These are phyloP conservation scores for Murina feae DNA, from an alignment of 2,113 vertebrate genomes.

Conservation along the genomic window DNA sequence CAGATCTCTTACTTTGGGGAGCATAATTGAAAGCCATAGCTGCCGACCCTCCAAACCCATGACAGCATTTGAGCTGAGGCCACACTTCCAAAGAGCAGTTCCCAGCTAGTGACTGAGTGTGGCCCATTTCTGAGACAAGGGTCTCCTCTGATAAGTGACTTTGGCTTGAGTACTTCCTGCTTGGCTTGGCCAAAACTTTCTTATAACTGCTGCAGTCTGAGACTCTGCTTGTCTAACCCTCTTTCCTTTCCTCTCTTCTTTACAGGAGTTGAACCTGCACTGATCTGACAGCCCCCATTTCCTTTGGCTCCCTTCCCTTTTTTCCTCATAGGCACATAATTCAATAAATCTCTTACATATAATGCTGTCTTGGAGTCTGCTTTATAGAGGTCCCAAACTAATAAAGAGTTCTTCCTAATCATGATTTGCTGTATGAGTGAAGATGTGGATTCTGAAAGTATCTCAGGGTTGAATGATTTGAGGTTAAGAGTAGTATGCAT, in stretches of 20 bases:
- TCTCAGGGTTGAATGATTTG: background rate
- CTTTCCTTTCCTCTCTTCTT: background rate
- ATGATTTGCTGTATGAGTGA: background rate
- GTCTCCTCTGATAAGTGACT: background rate
- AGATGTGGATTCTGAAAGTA: background rate
- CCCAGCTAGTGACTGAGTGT: background rate
- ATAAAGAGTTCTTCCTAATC: background rate
- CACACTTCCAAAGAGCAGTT: background rate
- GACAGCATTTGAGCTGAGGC: background rate
- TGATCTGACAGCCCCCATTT: background rate
- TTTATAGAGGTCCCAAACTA: background rate
- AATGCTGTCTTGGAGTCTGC: background rate
- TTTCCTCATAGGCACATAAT: background rate
- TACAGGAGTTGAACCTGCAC: background rate
- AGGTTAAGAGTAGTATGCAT: background rate
- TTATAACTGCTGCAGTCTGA: background rate
- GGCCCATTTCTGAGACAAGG: background rate
- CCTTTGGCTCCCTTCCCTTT: background rate
- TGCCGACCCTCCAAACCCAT: background rate
- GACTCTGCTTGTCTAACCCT: background rate
- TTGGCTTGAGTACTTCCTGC: background rate
- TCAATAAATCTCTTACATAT: background rate
- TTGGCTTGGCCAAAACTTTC: background rate
- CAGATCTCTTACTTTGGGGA: background rate
- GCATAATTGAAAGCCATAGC: background rate